phyloP scores from a whole-genome alignment of 1,140 invertebrate genomes.

The Tetramorium parvispinum region DNA sequence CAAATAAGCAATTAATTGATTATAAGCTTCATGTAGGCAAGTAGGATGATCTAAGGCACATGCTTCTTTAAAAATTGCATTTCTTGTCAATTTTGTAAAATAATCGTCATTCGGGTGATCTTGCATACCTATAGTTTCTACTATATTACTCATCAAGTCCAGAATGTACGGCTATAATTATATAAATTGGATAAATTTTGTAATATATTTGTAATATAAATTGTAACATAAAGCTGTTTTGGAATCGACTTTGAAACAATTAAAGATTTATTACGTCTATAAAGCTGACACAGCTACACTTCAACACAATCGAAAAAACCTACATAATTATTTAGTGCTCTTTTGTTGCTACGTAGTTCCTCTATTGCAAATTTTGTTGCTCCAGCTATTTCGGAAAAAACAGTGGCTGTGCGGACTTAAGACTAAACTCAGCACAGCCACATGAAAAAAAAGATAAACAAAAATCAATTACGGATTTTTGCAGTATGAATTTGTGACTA shows the following conservation, averaged over 20 bases:
- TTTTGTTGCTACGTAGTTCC: too few relatives aligned
- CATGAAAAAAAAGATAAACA: too few relatives aligned
- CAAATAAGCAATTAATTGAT: not conserved
- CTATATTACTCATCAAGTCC: slow-evolving; percentile 66
- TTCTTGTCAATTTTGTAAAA: slow-evolving; percentile 54
- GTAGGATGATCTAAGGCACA: slow-evolving; percentile 65
- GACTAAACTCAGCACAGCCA: too few relatives aligned
- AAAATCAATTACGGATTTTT: too few relatives aligned
- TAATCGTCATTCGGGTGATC: slow-evolving; percentile 62
- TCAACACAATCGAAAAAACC: too few relatives aligned
- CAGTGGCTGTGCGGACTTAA: too few relatives aligned
- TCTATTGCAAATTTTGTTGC: too few relatives aligned
- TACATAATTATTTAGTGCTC: too few relatives aligned
- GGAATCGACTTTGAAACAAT: not conserved
- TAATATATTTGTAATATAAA: not conserved
- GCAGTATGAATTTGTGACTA: too few relatives aligned
- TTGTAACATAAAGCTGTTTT: not conserved
- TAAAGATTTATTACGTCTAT: too few relatives aligned
- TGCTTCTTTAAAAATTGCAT: slow-evolving; percentile 63
- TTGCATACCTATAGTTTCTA: slow-evolving; percentile 67
- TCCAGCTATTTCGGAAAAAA: too few relatives aligned
- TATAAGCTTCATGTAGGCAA: slow-evolving; percentile 56
- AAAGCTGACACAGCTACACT: too few relatives aligned
- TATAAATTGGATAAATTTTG: slow-evolving; percentile 4
- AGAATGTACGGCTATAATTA: slow-evolving; percentile 68